Percentiles rank a stretch among this genome's conserved stretches.
phyloP scores from a whole-genome alignment of 2,888 invertebrate species.

The Pollenia amentaria region DNA sequence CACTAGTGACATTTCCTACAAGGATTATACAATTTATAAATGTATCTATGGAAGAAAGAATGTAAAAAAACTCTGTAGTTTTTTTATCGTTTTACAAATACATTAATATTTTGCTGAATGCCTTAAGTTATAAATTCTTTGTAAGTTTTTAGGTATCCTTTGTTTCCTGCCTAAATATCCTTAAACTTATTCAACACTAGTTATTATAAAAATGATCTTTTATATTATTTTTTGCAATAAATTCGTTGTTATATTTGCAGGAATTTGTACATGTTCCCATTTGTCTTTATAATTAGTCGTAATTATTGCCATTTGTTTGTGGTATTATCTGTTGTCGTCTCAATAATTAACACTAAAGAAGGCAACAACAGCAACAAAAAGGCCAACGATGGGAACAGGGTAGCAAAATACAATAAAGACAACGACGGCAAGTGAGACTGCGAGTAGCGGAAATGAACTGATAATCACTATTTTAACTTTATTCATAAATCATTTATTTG shows the following conservation, averaged over 20 bases:
- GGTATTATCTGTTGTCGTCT: conserved; percentile 61
- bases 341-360: conserved; percentile 63
- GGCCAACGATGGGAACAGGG: not conserved
- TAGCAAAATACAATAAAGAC: not conserved
- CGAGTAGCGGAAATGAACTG: conserved; percentile 46
- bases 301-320: conserved; percentile 62
- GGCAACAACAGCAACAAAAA: not conserved
- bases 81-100: too few species aligned
- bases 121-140: not conserved
- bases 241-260: not conserved
- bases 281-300: conserved; percentile 49
- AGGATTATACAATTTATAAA: too few species aligned
- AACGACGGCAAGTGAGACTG: not conserved
- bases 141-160: not conserved
- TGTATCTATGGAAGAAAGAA: too few species aligned
- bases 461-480: conserved; percentile 66
- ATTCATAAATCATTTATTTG: conserved; percentile 65
- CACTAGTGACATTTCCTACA: too few species aligned
- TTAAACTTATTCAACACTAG: not conserved
- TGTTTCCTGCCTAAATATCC: conserved; percentile 5
- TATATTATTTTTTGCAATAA: not conserved
- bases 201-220: not conserved
- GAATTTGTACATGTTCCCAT: not conserved
- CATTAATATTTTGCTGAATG: too few species aligned
- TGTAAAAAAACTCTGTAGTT: too few species aligned